Base-by-base conservation (phyloP, 30 jellyfish, hydroid and myxozoan genomes). In the Calvadosia cruxmelitensis region DNA sequence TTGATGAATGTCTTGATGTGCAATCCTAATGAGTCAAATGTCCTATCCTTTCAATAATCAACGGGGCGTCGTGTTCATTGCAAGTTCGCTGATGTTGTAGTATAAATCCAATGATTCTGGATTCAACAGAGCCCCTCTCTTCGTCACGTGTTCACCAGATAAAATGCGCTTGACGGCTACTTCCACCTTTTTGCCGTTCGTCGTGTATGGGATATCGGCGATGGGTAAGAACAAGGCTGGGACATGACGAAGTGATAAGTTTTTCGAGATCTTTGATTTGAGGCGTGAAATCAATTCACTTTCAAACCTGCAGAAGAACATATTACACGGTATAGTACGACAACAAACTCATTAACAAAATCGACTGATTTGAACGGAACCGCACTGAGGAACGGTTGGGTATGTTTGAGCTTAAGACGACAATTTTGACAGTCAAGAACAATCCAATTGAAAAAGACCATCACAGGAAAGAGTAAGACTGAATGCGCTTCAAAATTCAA, bases 101-200 rank as follows among this genome's bases (percentile, higher is more conserved):
- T 52, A 91, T 34, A 78, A 34, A 70, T 92, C 96, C 74, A 92
- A 75, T 1, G 99, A 83, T 29, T 78, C 94, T 16, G 95, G 99
- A 68, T 92, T 92, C 16, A 69, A 65, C 32, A 84, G 69, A 36
- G 95, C 80, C 10, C 95, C 99, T 57, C 94, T 61, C 51, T 83
- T 88, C 20, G 78, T 51, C 27, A 91, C 61, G 51, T 70, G 93
- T 76, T 83, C 94, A 62, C 95, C 94, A 25, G 83, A 42, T 23
- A 92, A 76, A 42, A 92, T 92, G 42, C 84, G 72, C 68, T 92
- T 92, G 34, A 92, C 96, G 33, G 96, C 96, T 2, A 92, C 93
- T 71, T 92, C 99, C 10, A 92, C 95, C 50, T 92, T 92, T 80
- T 92, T 92, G 62, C 99, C 99, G 50, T 88, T 78, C 13, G 92